phyloP scores from a whole-genome alignment of 2,797 vertebrate species.

The Micrastur ruficollis region DNA sequence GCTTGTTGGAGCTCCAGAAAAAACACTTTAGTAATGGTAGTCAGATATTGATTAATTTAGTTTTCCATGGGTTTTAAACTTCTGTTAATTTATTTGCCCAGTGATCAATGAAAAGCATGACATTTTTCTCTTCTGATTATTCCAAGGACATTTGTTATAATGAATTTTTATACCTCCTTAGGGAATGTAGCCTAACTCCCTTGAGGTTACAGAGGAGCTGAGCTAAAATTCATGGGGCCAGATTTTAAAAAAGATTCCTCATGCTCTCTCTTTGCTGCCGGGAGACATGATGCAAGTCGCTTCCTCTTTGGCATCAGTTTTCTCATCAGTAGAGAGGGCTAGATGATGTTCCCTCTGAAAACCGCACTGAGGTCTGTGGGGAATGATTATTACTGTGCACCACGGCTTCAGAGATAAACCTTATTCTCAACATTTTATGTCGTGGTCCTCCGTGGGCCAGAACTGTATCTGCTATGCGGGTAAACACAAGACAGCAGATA shows the following conservation, averaged over 20 bases:
- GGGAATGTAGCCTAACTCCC: background rate
- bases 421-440: background rate
- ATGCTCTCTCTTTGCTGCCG: background rate
- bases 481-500: background rate
- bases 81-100: background rate
- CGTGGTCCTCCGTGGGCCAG: background rate
- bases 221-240: background rate
- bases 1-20: background rate
- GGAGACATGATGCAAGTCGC: background rate
- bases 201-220: background rate
- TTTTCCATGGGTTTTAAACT: background rate
- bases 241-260: background rate
- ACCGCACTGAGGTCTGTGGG: background rate
- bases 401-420: background rate
- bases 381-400: background rate
- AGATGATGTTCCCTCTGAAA: background rate
- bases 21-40: background rate
- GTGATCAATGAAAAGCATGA: background rate
- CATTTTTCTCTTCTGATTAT: background rate
- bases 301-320: background rate
- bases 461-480: background rate
- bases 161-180: background rate
- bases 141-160: background rate
- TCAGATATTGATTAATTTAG: background rate
- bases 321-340: background rate